Base-by-base conservation (phyloP, 2,113 vertebrate species). In the Oceanodroma tethys region DNA sequence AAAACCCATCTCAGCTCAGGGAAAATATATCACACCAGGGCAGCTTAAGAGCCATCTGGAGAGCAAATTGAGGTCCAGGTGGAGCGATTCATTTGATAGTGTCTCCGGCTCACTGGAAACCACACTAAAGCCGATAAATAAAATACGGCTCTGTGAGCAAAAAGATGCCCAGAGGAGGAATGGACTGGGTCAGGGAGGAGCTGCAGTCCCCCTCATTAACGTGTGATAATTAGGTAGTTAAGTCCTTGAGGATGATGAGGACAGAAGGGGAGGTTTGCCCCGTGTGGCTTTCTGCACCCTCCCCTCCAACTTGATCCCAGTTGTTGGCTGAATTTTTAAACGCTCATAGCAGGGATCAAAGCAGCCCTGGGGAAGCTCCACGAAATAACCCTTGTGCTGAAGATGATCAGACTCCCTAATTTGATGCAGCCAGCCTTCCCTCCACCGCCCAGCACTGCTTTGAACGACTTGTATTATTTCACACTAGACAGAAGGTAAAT, bases 1-100 rank as follows among this genome's bases (percentile, higher is more conserved):
- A 59, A 86, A 79, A 75, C n/a, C 66, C 75, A 59, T 36, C 3
- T 0, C 40, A 32, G 75, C 56, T 58, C 56, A 11, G 70, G 38
- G 55, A 70, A 74, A 82, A 89, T 60, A 48, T 27, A 80, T 66
- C 88, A 81, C 86, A 56, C 56, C 47, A 76, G 56, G 73, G 83
- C 81, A 93, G 85, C 85, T 93, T 90, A n/a, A 15, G 47, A 87
- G 86, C 95, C 96, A 96, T 96, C 95, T 97, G 96, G 95, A 94
- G 68, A 88, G 67, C 56, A 90, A 85, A 88, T 47, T 48, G 89
- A 43, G 62, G 86, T 83, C 91, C 86, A 66, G 79, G 68, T 87
- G 91, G 88, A 75, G 42, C 3, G 3, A 66, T 60, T 81, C 82
- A 26, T 81, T 71, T 22, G 86, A 40, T 13, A 25, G 65, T 88